Base-by-base conservation (phyloP, 1,140 invertebrate genomes). In the Agrypnia vestita region DNA sequence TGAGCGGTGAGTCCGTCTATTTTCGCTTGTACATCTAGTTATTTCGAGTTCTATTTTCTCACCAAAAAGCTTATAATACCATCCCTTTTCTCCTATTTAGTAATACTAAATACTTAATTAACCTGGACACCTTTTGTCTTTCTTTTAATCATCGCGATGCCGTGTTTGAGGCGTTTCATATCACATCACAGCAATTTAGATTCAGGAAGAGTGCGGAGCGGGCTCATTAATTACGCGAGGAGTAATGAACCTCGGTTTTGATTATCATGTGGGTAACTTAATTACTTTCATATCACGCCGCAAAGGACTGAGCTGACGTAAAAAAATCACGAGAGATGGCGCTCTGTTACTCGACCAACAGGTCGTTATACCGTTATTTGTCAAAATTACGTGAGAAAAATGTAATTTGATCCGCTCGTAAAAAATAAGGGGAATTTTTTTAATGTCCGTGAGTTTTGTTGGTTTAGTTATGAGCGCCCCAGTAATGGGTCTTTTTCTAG, bases 231-330 rank as follows among this genome's bases (percentile, higher is more conserved):
- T 64, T 64, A 35, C 61, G n/a, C 61, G 8, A 35, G 8, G 61
- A 25, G 61, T 64, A 19, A 64, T 15, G 25, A 8, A 35, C 25
- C 25, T 7, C 35, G 19, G 11, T 64, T 64, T 64, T 64, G 61
- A 64, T 64, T 64, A 64, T 25, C 61, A 64, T 64, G 35, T 35
- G 61, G 6, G 61, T 44, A 15, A 64, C 61, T 25, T 64, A 43
- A 64, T 64, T 35, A 64, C 61, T 64, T 64, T 64, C 19, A 43
- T 64, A 64, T 64, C 61, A 64, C 61, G 61, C 61, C 61, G 61
- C 25, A 64, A 25, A 25, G 61, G 61, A 64, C 61, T 11, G 25
- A 35, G 35, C 49, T 13, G 8, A 51, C 55, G 35, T 64, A 35
- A n/a, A 64, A 21, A 64, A 25, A 64, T 64, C 61, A 64, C 25